A percentile compares a stretch with the other conserved stretches of the same genome.
Evolutionary conservation across 1,140 invertebrate genomes (phyloP).

Genomic region (Cyclina sinensis): DNA sequence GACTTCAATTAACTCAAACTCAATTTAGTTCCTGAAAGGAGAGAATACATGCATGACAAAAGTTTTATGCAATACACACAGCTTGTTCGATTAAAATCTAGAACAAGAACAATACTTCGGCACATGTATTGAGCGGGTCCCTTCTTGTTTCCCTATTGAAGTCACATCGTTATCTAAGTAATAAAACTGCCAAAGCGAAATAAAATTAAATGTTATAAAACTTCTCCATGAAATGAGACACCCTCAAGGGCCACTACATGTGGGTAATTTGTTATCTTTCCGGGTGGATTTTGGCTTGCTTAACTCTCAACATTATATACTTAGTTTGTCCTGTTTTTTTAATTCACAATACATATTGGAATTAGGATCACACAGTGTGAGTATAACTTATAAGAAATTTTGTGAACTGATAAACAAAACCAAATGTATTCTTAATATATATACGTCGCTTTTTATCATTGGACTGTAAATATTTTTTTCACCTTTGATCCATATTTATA

Average conservation of each 20-base stretch:
- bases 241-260: slow-evolving; percentile 18
- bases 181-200: slow-evolving; percentile 68
- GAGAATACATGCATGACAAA: slow-evolving; percentile 12
- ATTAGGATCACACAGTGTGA: background rate
- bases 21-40: background rate
- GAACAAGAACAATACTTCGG: slow-evolving; percentile 32
- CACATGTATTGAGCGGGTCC: slow-evolving; percentile 42
- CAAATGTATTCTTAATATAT: too few relatives aligned
- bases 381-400: too few relatives aligned
- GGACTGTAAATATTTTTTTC: too few relatives aligned
- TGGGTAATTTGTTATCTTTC: slow-evolving; percentile 24
- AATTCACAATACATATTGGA: background rate
- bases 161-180: slow-evolving; percentile 63
- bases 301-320: background rate
- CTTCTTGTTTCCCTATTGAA: slow-evolving; percentile 41
- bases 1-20: slow-evolving; percentile 3
- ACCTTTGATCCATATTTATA: too few relatives aligned
- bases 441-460: too few relatives aligned
- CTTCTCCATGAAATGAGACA: slow-evolving; percentile 50
- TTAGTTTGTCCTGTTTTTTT: background rate
- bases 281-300: slow-evolving; percentile 6
- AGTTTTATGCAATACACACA: background rate
- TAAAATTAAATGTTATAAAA: slow-evolving; percentile 71
- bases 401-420: too few relatives aligned
- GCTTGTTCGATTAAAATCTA: slow-evolving; percentile 47